Percentiles rank a stretch among this genome's conserved stretches.
Evolutionary conservation across 2,888 invertebrate genomes (phyloP).

Genomic region (Dasysyrphus albostriatus): DNA sequence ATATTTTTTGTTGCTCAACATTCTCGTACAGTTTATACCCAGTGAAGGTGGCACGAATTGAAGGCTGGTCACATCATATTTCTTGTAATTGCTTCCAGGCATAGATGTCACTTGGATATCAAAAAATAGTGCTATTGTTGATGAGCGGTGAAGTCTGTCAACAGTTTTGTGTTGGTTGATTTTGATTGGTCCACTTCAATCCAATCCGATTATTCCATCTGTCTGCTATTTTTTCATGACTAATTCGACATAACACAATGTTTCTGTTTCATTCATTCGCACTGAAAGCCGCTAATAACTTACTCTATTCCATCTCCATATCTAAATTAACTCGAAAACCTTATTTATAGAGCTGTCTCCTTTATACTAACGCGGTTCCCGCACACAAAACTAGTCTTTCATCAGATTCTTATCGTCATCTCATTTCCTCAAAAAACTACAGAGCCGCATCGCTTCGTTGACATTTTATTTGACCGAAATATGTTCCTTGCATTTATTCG

Average conservation of each 20-base stretch:
- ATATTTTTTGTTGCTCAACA: too few species aligned
- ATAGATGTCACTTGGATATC: conserved; percentile 30
- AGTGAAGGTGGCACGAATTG: neutral
- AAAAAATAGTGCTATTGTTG: conserved; percentile 61
- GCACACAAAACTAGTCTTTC: conserved; percentile 25
- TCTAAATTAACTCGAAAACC: conserved; percentile 16
- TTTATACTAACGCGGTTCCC: neutral
- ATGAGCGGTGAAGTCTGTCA: conserved; percentile 48
- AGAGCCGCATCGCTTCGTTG: conserved; percentile 46
- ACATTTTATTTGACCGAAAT: conserved; percentile 65
- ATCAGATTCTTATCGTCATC: neutral
- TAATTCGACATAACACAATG: conserved; percentile 35
- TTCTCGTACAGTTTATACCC: too few species aligned
- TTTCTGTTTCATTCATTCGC: conserved; percentile 54
- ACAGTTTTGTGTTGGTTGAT: conserved; percentile 76
- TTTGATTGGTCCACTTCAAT: conserved; percentile 83
- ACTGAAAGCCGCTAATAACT: conserved; percentile 30
- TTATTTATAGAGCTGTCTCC: neutral
- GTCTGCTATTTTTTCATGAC: conserved; percentile 78
- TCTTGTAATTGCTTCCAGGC: neutral
- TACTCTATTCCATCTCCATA: conserved; percentile 23
- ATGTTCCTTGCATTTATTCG: conserved; percentile 65
- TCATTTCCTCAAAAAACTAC: neutral
- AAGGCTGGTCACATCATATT: neutral
- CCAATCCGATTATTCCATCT: conserved; percentile 90